Base-by-base conservation (phyloP, 37 sponge, comb jelly and placozoan genomes). In the Hexactinellida sp. region DNA sequence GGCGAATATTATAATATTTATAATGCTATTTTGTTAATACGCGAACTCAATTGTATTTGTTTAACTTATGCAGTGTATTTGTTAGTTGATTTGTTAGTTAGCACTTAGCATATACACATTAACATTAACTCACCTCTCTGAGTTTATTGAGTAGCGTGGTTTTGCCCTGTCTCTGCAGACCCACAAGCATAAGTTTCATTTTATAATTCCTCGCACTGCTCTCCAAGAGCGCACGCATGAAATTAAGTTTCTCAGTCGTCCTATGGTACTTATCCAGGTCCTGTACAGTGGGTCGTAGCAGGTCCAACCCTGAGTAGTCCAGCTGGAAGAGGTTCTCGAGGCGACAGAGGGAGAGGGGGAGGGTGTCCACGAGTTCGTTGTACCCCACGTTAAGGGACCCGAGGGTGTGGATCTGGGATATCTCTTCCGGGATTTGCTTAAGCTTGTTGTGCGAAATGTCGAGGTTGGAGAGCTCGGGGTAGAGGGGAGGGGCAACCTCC, bases 141-240 rank as follows among this genome's bases (percentile, higher is more conserved):
- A 95, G 90, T 24, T 86, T 51, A 36, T 86, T 55, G 24, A 95
- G 89, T 0, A 95, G 88, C 24, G 93, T 95, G 19, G 95, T 92
- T 88, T 95, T 93, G 30, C 95, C 95, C 85, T 87, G 91, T 87
- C 84, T 88, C 90, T 95, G 93, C 10, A 88, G 85, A 0, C 95
- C 95, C 28, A 95, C 95, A 54, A 95, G 51, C 95, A 95, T 95
- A 84, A 95, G 89, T 89, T 95, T 95, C 91, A 95, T 85, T 84
- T 93, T 90, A 55, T 91, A 87, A 82, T 93, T 90, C 63, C 86
- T 88, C 37, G 95, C 95, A 88, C 92, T 92, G 85, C 91, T 88
- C 37, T 93, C 92, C 36, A 93, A 84, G 23, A 93, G 87, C 0
- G 94, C 89, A 38, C 82, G 86, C 91, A 93, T 91, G 86, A 87